Percentiles rank a stretch among this genome's conserved stretches.
These are phyloP conservation scores for Melanotaenia pygmaea DNA, from an alignment of 2,797 vertebrate genomes.

Conservation along the genomic window DNA sequence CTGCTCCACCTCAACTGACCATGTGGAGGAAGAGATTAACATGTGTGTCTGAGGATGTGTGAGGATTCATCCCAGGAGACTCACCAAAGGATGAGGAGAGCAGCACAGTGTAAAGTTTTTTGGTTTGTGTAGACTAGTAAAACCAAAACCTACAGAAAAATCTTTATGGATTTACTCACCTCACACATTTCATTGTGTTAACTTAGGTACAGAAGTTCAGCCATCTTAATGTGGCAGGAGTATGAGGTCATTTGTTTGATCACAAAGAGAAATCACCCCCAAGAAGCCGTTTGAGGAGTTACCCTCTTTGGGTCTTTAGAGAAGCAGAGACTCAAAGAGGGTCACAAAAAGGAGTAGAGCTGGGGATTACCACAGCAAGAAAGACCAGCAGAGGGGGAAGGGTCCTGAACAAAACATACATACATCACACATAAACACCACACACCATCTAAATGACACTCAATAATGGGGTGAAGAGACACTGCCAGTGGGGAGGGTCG, in stretches of 20 bases:
- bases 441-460: conserved; percentile 1
- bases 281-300: not conserved
- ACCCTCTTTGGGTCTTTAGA: not conserved
- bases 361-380: conserved; percentile 1
- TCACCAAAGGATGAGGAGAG: conserved; percentile 16
- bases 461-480: conserved; percentile 8
- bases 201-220: not conserved
- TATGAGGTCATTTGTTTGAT: not conserved
- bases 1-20: conserved; percentile 43
- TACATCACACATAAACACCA: not conserved
- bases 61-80: not conserved
- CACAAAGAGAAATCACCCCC: not conserved
- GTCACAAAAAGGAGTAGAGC: conserved; percentile 2
- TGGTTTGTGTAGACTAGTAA: not conserved
- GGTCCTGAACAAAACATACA: not conserved
- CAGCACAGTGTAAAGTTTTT: not conserved
- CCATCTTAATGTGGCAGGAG: not conserved
- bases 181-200: not conserved
- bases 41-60: conserved; percentile 1
- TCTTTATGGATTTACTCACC: not conserved
- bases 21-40: conserved; percentile 33
- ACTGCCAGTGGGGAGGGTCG: not conserved
- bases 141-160: not conserved
- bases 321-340: not conserved
- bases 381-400: not conserved